phyloP scores from a whole-genome alignment of 2,888 invertebrate species.

The Drosophila anomalata region DNA sequence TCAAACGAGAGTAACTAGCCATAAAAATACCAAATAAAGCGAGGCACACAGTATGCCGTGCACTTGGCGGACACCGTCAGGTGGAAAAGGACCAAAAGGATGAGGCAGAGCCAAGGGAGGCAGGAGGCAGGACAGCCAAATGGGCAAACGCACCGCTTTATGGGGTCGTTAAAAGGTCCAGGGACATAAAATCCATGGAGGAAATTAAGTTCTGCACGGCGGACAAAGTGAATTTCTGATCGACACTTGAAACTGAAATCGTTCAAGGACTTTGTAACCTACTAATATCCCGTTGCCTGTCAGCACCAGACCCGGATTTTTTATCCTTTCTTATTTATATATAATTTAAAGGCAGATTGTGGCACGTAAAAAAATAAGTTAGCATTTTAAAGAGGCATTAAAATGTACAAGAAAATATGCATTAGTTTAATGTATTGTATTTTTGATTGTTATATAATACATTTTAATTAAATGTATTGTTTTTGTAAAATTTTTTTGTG shows the following conservation, averaged over 20 bases:
- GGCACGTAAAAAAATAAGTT: neutral
- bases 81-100: conserved; percentile 16
- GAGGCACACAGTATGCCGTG: conserved; percentile 22
- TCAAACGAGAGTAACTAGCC: conserved; percentile 71
- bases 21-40: conserved; percentile 72
- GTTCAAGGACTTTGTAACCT: conserved; percentile 11
- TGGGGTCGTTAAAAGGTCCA: conserved; percentile 70
- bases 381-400: neutral
- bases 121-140: conserved; percentile 2
- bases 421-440: no score
- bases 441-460: no score
- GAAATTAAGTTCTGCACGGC: conserved; percentile 63
- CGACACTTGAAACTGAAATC: conserved; percentile 29
- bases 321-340: neutral
- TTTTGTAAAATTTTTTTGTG: no score
- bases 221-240: conserved; percentile 41
- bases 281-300: conserved; percentile 1
- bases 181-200: conserved; percentile 64
- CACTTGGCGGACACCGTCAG: conserved; percentile 35
- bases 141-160: conserved; percentile 60
- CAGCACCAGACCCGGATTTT: neutral
- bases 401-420: neutral
- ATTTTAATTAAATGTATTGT: no score
- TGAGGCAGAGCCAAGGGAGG: neutral
- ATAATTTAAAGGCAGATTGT: neutral